Base-by-base conservation (phyloP, 2,888 invertebrate genomes). In the Apantesis nais region DNA sequence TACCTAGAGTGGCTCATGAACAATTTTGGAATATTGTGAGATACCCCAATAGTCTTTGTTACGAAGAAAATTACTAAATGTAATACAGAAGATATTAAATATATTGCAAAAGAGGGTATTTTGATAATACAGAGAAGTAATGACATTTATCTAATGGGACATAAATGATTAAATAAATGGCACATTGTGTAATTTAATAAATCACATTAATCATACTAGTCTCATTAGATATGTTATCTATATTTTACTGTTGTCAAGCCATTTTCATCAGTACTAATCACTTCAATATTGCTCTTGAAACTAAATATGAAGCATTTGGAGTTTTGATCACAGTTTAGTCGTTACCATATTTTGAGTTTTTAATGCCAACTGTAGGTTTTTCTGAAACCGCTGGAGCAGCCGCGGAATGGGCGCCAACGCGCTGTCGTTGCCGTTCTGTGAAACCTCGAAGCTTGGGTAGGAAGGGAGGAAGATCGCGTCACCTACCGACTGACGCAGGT, bases 1-100 rank as follows among this genome's bases (percentile, higher is more conserved):
- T 92, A 92, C 78, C 77, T 84, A 41, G 89, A 92, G 77, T 92
- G 92, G 88, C 86, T 92, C 58, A 83, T 90, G 79, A 92, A 92
- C 79, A 89, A 92, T 83, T 93, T 88, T 72, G 89, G 89, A 19
- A 80, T 91, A 80, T 78, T 90, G 37, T 67, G 81, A 37, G 91
- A 92, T 78, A 91, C 89, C 66, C n/a, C 87, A 89, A 58, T 88
- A 90, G 79, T 90, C 90, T 66, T 78, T 91, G 75, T 88, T 88
- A 60, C 75, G 85, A 62, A 87, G 76, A 91, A 91, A 87, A 89
- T 89, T 52, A 83, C 65, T n/a, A 88, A 88, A 70, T 84, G 88
- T 3, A 88, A 85, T 71, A 89, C 85, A 1, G 86, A 83, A 3
- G 83, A 88, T 71, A 71, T 90, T 29, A 89, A 88, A 52, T 88